Base-by-base conservation (phyloP, 2,113 vertebrate species). In the Falcunculus frontatus region DNA sequence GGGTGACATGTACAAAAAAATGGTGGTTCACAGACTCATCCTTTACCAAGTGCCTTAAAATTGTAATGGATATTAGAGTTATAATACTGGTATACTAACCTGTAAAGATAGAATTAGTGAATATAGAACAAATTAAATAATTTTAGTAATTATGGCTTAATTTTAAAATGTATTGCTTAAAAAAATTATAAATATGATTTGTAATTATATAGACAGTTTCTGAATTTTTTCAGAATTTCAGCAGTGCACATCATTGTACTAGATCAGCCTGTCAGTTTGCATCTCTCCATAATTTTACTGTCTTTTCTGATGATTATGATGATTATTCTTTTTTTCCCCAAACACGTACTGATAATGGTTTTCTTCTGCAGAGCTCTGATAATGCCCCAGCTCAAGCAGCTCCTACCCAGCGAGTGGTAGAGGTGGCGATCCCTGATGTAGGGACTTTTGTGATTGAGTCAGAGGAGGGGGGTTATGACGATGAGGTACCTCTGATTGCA, bases 391-490 rank as follows among this genome's bases (percentile, higher is more conserved):
- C 97, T 95, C 95, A 97, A 95, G 93, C 96, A 97, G 97, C 97
- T 98, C 96, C 97, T 91, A 97, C 97, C 93, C 99, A 99, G 97
- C 98, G 97, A 97, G 98, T 98, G 93, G 98, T 99, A 97, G 99
- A 99, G 98, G 99, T 99, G 98, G 98, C 98, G 97, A 99, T 99
- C 94, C 99, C 99, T 93, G 98, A 99, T 91, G 97, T 99, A 98
- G 99, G 99, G 97, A 99, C 98, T 96, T 99, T 99, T 98, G 98
- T 99, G 97, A 98, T 99, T 98, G 98, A 99, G 97, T 98, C 99
- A 98, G 98, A 99, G 98, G 98, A 99, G 98, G 99, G 99, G 98
- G 99, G 99, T 97, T 99, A 99, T 98, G 99, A 99, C 96, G 99
- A 99, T 46, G 99, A 99, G 99, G 99, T 99, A 99, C 98, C 93